phyloP scores from a whole-genome alignment of 2,113 vertebrate species.

The Irena cyanogastra region DNA sequence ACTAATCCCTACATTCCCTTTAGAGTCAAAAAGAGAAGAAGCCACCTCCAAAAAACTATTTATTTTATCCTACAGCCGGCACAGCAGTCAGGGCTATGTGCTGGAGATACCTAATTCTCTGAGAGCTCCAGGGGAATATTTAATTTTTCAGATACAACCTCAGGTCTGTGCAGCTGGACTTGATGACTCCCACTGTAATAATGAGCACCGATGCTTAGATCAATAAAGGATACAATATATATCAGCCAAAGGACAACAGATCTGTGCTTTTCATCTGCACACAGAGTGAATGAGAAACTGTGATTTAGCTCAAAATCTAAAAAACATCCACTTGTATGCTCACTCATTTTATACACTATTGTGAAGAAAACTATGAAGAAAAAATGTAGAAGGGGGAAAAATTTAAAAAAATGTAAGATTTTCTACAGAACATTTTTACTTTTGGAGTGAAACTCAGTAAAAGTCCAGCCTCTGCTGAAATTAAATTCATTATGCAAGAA shows the following conservation, averaged over 20 bases:
- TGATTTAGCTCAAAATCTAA: not conserved
- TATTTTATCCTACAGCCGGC: not conserved
- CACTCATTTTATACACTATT: not conserved
- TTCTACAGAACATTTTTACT: not conserved
- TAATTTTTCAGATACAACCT: not conserved
- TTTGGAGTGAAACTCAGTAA: not conserved
- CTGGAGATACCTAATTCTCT: not conserved
- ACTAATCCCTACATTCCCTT: not conserved
- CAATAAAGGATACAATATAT: not conserved
- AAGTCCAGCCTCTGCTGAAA: not conserved
- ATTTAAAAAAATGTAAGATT: not conserved
- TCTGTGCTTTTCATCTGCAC: not conserved
- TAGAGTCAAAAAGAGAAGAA: not conserved
- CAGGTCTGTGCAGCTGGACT: not conserved
- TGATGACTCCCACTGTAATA: not conserved
- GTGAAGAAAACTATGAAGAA: not conserved
- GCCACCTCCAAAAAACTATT: not conserved
- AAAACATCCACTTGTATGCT: not conserved
- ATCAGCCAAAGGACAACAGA: not conserved
- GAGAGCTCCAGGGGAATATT: not conserved
- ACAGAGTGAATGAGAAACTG: not conserved
- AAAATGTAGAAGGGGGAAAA: not conserved
- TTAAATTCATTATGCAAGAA: not conserved
- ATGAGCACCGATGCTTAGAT: not conserved
- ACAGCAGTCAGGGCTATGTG: not conserved